Conservation (phyloP, 64 coral and sea anemone genomes). For the Pachyseris speciosa region DNA sequence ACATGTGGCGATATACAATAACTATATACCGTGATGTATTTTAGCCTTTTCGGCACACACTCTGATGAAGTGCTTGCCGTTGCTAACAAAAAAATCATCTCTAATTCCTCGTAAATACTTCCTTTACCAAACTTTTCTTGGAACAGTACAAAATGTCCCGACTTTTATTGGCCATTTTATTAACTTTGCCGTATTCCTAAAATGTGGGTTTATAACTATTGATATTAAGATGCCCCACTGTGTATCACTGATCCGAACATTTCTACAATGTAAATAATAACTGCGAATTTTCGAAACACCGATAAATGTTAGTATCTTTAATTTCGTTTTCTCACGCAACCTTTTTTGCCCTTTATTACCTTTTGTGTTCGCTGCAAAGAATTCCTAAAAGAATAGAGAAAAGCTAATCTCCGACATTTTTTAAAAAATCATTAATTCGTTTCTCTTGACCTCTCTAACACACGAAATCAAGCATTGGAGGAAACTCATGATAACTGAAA, state of each 20-base stretch:
- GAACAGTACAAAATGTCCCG: background rate
- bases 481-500: background rate
- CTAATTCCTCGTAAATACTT: background rate
- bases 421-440: no score
- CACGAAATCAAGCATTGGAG: background rate
- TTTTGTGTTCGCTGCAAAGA: background rate
- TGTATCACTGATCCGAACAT: slow-evolving; percentile 14
- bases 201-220: background rate
- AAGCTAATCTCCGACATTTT: no score
- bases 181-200: background rate
- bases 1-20: slow-evolving; percentile 39
- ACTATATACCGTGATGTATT: background rate
- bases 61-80: background rate
- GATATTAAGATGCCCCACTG: slow-evolving; percentile 1
- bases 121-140: background rate
- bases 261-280: slow-evolving; percentile 23
- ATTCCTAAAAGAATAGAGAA: background rate
- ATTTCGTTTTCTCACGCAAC: background rate
- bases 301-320: background rate
- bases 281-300: background rate
- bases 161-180: background rate
- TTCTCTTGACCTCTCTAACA: background rate
- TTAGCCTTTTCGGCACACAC: background rate
- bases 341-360: background rate
- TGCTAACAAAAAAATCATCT: background rate